Conservation (phyloP, 2,888 invertebrate genomes). For the Pocota personata region DNA sequence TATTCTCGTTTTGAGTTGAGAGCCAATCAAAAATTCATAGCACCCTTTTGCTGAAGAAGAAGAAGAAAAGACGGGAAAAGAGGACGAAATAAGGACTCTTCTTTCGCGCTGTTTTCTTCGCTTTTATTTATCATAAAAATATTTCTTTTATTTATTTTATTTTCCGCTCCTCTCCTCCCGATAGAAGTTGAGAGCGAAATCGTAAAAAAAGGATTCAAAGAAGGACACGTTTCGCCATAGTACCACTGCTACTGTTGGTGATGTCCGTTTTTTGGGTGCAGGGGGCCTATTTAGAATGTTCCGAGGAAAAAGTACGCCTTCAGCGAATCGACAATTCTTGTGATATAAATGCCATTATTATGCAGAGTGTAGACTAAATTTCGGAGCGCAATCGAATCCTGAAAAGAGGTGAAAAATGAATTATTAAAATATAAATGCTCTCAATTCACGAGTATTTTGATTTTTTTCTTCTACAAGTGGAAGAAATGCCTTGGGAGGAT, state of each 20-base stretch:
- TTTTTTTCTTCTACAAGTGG: not conserved
- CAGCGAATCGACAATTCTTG: slow-evolving; percentile 80
- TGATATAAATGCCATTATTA: slow-evolving; percentile 80
- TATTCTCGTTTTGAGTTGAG: slow-evolving; percentile 32
- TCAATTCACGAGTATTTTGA: not conserved
- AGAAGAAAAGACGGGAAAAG: not conserved
- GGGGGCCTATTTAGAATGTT: slow-evolving; percentile 76
- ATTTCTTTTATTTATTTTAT: slow-evolving; percentile 31
- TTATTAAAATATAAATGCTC: slow-evolving; percentile 52
- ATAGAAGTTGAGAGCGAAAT: slow-evolving; percentile 28
- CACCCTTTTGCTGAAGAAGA: slow-evolving; percentile 39
- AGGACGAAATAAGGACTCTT: slow-evolving; percentile 17
- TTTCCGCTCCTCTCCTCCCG: not conserved
- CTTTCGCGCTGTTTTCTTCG: slow-evolving; percentile 10
- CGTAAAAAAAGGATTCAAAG: slow-evolving; percentile 44
- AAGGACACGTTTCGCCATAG: slow-evolving; percentile 33
- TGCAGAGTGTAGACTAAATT: slow-evolving; percentile 79
- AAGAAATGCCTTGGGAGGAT: not conserved
- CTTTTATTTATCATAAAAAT: slow-evolving; percentile 65
- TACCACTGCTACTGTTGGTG: not conserved
- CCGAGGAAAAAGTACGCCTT: slow-evolving; percentile 81
- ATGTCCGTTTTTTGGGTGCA: not conserved
- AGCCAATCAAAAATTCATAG: slow-evolving; percentile 65
- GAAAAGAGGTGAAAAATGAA: slow-evolving; percentile 65
- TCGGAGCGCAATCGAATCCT: slow-evolving; percentile 79